phyloP scores from a whole-genome alignment of 2,888 invertebrate species.

The Hirtodrosophila alboralis region DNA sequence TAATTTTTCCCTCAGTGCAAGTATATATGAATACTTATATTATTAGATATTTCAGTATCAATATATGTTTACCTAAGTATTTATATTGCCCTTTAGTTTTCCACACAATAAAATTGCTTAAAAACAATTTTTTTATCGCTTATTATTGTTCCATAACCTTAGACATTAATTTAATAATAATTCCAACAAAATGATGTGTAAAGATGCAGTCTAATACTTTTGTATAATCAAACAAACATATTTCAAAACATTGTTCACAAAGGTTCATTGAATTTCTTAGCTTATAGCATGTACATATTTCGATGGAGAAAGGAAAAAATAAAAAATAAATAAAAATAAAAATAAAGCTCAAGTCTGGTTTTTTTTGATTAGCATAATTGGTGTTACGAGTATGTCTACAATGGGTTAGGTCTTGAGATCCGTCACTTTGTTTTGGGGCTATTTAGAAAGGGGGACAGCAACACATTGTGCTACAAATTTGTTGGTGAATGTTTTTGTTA shows the following conservation, averaged over 20 bases:
- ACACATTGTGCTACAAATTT: conserved; percentile 2
- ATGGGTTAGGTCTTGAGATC: conserved; percentile 40
- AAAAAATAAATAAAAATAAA: too few species aligned
- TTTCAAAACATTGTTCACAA: conserved; percentile 31
- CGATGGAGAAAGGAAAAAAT: conserved; percentile 63
- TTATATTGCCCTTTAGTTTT: too few species aligned
- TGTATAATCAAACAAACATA: conserved; percentile 23
- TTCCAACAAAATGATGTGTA: conserved; percentile 36
- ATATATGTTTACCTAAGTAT: too few species aligned
- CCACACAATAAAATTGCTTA: too few species aligned
- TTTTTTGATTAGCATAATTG: conserved; percentile 74
- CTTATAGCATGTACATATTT: neutral
- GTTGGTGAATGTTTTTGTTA: conserved; percentile 11
- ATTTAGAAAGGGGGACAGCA: conserved; percentile 42
- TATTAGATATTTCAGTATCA: too few species aligned
- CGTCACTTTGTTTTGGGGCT: conserved; percentile 11
- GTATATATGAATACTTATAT: too few species aligned
- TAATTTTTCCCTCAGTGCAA: too few species aligned
- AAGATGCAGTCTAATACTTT: conserved; percentile 7
- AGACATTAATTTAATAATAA: conserved; percentile 19
- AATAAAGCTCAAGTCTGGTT: too few species aligned
- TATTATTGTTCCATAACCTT: neutral
- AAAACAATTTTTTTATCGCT: neutral
- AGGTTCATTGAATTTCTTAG: conserved; percentile 47
- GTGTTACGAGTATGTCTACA: conserved; percentile 49